These are phyloP conservation scores for Laodelphax striatellus DNA, from an alignment of 1,140 invertebrate genomes.

Conservation along the genomic window DNA sequence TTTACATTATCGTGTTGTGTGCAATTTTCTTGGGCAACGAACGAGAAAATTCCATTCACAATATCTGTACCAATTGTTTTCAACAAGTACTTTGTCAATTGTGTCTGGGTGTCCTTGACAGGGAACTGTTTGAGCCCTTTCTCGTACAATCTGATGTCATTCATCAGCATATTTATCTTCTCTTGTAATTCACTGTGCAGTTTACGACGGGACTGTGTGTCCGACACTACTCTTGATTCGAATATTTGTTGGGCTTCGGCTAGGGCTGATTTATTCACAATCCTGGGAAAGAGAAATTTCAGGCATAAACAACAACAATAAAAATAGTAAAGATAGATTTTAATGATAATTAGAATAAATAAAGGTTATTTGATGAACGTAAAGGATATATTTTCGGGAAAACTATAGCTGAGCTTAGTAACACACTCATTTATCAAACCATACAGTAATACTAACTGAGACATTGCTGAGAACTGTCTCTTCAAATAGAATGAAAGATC, in stretches of 20 bases:
- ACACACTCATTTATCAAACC: too few relatives aligned
- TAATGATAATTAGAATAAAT: too few relatives aligned
- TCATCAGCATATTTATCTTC: constrained; percentile 59
- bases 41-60: constrained; percentile 54
- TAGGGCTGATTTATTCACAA: constrained; percentile 40
- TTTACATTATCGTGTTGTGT: constrained; percentile 43
- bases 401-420: too few relatives aligned
- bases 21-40: constrained; percentile 31
- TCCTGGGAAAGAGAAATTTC: constrained; percentile 29
- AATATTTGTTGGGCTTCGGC: constrained; percentile 52
- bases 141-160: constrained; percentile 72
- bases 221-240: constrained; percentile 53
- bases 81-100: constrained; percentile 67
- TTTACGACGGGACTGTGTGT: constrained; percentile 52
- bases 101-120: constrained; percentile 44
- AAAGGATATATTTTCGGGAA: too few relatives aligned
- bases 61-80: constrained; percentile 75
- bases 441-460: too few relatives aligned
- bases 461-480: too few relatives aligned
- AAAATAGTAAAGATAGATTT: not conserved
- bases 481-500: too few relatives aligned
- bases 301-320: not conserved
- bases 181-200: constrained; percentile 71
- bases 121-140: constrained; percentile 64
- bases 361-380: too few relatives aligned